phyloP scores from a whole-genome alignment of 1,140 invertebrate species.

The Euura saliciscinereae region DNA sequence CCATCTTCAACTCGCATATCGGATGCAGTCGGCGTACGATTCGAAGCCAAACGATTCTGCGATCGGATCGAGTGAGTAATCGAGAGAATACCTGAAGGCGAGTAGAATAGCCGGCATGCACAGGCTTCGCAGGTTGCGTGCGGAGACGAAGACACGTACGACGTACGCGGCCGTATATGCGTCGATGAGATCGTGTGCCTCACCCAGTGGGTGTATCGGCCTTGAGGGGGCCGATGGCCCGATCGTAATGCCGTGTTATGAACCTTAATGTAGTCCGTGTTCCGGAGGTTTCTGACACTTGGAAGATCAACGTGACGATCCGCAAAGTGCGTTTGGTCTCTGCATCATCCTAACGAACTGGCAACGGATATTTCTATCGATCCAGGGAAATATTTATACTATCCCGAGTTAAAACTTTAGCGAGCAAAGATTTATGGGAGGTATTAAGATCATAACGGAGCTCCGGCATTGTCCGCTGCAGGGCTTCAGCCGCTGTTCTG shows the following conservation, averaged over 20 bases:
- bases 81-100: neutral
- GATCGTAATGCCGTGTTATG: neutral
- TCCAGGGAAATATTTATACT: neutral
- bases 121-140: neutral
- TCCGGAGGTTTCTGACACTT: slow-evolving; percentile 4
- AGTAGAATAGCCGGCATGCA: neutral
- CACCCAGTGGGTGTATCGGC: slow-evolving; percentile 1
- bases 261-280: neutral
- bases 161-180: neutral
- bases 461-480: neutral
- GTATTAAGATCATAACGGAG: neutral
- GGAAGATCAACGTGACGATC: neutral
- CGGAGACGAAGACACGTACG: neutral
- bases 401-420: too few relatives aligned
- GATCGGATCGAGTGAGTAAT: neutral
- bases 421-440: neutral
- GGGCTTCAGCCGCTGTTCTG: too few relatives aligned
- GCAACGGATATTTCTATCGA: neutral
- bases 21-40: slow-evolving; percentile 9
- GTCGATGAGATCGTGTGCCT: neutral
- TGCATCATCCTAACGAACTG: neutral
- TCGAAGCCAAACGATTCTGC: neutral
- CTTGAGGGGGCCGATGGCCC: slow-evolving; percentile 12
- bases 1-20: neutral
- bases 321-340: neutral